Conservation (phyloP, 92 coral and sea anemone species). For the Paragorgia papillata region DNA sequence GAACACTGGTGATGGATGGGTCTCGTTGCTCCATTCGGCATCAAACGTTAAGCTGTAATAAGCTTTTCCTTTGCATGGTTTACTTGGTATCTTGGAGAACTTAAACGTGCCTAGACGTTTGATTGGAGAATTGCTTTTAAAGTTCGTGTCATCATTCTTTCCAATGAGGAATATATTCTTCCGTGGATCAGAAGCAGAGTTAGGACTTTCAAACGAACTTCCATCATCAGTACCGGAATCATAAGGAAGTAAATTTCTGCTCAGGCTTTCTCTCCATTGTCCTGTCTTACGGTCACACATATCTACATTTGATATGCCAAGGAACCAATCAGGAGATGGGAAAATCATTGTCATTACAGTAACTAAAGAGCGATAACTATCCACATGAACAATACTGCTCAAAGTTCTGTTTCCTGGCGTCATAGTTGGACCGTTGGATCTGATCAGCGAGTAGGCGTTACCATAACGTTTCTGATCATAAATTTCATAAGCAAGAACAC, state of each 20-base stretch:
- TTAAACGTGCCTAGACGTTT: neutral
- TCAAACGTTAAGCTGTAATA: too few species aligned
- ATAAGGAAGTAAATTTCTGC: neutral
- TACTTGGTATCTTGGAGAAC: neutral
- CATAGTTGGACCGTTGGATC: too few species aligned
- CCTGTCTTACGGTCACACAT: neutral
- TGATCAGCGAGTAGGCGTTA: too few species aligned
- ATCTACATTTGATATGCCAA: neutral
- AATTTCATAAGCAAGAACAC: too few species aligned
- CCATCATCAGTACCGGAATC: slow-evolving; percentile 10
- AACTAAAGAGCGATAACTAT: neutral
- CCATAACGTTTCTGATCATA: too few species aligned
- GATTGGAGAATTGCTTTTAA: neutral
- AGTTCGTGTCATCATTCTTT: neutral
- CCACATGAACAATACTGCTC: neutral
- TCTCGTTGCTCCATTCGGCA: too few species aligned
- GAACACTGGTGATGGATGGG: too few species aligned
- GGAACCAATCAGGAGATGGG: slow-evolving; percentile 23
- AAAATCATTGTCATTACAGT: neutral
- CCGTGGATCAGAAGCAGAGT: neutral
- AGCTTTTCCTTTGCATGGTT: too few species aligned
- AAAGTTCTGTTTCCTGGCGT: too few species aligned
- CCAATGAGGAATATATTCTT: neutral
- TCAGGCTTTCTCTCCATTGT: neutral
- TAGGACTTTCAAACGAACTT: neutral